Conservation (phyloP, 2,797 vertebrate species). For the Apogon hyalosoma region DNA sequence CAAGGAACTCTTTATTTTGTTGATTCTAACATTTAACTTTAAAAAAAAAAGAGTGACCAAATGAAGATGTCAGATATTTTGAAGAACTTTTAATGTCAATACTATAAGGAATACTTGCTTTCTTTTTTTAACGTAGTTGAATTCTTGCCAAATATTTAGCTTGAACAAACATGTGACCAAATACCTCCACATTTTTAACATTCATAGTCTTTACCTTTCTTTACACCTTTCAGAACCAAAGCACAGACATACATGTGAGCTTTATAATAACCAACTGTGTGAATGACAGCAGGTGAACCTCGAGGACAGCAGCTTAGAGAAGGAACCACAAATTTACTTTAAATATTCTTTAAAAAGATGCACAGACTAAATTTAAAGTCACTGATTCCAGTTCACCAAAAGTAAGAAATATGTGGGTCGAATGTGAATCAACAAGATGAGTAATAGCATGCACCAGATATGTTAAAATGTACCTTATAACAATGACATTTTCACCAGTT, state of each 20-base stretch:
- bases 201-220: conserved; percentile 71
- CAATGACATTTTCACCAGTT: no score
- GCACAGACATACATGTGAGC: conserved; percentile 64
- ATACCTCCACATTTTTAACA: conserved; percentile 76
- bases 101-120: conserved; percentile 55
- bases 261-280: conserved; percentile 48
- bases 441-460: no score
- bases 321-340: conserved; percentile 5
- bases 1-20: conserved; percentile 63
- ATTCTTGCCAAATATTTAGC: conserved; percentile 81
- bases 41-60: conserved; percentile 71
- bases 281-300: conserved; percentile 61
- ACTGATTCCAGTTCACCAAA: not conserved
- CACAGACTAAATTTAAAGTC: conserved; percentile 26
- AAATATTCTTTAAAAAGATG: conserved; percentile 41
- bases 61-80: conserved; percentile 84
- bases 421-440: not conserved
- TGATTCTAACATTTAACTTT: conserved; percentile 65
- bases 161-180: conserved; percentile 77
- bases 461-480: no score
- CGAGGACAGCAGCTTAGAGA: conserved; percentile 52
- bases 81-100: conserved; percentile 80
- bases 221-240: conserved; percentile 74
- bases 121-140: conserved; percentile 68
- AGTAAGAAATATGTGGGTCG: not conserved